Conservation (phyloP, 2,888 invertebrate species). For the Stegana nigrithorax region DNA sequence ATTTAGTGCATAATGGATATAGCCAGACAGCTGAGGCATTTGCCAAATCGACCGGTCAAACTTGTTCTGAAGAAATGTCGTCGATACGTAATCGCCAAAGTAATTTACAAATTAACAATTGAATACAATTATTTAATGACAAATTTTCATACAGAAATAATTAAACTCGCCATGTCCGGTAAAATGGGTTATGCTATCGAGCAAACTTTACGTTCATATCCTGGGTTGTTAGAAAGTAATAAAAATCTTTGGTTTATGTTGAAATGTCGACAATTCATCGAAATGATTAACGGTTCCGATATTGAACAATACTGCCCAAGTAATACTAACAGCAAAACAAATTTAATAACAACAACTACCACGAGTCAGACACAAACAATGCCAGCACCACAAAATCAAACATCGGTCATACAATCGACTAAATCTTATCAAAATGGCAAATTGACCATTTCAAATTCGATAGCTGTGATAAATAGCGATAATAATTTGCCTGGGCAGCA, state of each 20-base stretch:
- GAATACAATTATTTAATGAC: neutral
- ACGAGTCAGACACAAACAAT: slow-evolving; percentile 57
- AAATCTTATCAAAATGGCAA: slow-evolving; percentile 64
- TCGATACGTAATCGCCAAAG: slow-evolving; percentile 98
- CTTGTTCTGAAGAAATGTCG: slow-evolving; percentile 89
- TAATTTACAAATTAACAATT: slow-evolving; percentile 65
- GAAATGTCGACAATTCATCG: slow-evolving; percentile 98
- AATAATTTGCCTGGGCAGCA: too few species aligned
- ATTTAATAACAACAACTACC: slow-evolving; percentile 34
- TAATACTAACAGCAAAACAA: slow-evolving; percentile 64
- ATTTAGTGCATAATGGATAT: slow-evolving; percentile 98
- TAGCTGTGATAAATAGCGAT: slow-evolving; percentile 64
- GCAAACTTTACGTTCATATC: slow-evolving; percentile 87
- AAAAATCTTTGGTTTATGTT: slow-evolving; percentile 93
- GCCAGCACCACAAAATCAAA: slow-evolving; percentile 72
- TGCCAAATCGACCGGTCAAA: slow-evolving; percentile 88
- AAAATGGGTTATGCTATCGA: slow-evolving; percentile 97
- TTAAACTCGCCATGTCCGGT: slow-evolving; percentile 90
- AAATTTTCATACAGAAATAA: slow-evolving; percentile 78
- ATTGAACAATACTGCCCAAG: slow-evolving; percentile 70
- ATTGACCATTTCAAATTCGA: slow-evolving; percentile 56
- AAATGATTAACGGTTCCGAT: slow-evolving; percentile 96
- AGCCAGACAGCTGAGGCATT: slow-evolving; percentile 97
- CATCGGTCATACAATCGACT: slow-evolving; percentile 87
- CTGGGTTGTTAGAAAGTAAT: slow-evolving; percentile 91